phyloP scores from a whole-genome alignment of 2,113 vertebrate species.

The Phyllostomus hastatus region DNA sequence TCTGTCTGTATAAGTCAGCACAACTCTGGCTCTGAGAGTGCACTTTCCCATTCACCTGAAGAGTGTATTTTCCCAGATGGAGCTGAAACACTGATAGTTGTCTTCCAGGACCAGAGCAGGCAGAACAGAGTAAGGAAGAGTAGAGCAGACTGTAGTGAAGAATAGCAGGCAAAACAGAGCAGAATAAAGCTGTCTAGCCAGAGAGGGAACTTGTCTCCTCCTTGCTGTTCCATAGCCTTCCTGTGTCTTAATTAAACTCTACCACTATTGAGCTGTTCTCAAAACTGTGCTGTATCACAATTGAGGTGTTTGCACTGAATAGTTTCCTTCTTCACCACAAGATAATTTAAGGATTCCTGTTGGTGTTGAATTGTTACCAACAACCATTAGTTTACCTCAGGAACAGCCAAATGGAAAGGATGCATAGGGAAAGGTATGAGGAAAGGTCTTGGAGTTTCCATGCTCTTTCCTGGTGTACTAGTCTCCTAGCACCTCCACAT shows the following conservation, averaged over 20 bases:
- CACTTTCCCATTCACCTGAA: background rate
- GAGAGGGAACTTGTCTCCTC: background rate
- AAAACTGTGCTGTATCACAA: background rate
- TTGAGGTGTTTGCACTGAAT: background rate
- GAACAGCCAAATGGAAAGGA: background rate
- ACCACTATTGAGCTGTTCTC: background rate
- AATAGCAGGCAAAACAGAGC: too few relatives aligned
- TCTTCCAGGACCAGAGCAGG: background rate
- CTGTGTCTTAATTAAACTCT: background rate
- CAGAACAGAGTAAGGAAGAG: background rate
- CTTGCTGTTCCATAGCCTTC: background rate
- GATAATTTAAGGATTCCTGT: background rate
- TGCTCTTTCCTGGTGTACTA: background rate
- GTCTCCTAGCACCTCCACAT: background rate
- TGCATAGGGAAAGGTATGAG: background rate
- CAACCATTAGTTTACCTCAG: background rate
- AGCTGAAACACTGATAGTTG: background rate
- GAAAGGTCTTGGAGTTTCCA: background rate
- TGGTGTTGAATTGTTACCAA: background rate
- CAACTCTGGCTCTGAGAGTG: background rate
- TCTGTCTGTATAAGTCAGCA: background rate
- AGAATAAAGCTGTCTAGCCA: background rate
- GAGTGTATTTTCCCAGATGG: background rate
- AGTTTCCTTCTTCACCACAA: background rate
- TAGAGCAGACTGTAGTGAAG: too few relatives aligned